Base-by-base conservation (phyloP, 2,797 vertebrate genomes). In the Anguilla obscura region DNA sequence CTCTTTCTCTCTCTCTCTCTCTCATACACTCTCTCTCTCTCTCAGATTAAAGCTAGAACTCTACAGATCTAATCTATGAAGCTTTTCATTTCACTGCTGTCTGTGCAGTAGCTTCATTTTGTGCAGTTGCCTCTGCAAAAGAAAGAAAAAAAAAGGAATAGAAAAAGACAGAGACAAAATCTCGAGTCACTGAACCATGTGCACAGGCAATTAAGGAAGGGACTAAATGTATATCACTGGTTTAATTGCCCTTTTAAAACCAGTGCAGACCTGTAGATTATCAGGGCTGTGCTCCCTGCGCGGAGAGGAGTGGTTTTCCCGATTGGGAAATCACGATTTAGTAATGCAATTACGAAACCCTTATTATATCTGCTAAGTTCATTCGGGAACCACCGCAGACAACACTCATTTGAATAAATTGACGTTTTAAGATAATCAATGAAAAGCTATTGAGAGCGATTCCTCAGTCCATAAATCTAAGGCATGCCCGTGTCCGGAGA, bases 31-130 rank as follows among this genome's bases (percentile, higher is more conserved):
- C 18, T 36, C 9, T 1, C 33, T 80, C 50, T 36, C 84, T 85
- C 27, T 85, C 27, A 54, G 33, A 85, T 45, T 63, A 36, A 85
- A 63, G 27, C 27, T 7, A 5, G 84, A 33, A 54, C n/a, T 21
- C 16, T 8, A 85, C 27, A 58, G 84, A 58, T 60, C n/a, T 45
- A 85, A 85, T 63, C 58, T 45, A 85, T 85, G 85, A 45, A 66
- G 60, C 58, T 36, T 85, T 85, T 63, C 18, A 10, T 85, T 63
- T 9, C 36, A 33, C 36, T 40, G 12, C 33, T 6, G 21, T 50
- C 80, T 83, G 0, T 27, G 40, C 80, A 83, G 80, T 52, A 10
- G 74, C 3, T 76, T 36, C 36, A 1, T 36, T 40, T 76, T 40
- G 74, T 76, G 83, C 27, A 18, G 50, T 84, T 56, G 27, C 33